phyloP scores from a whole-genome alignment of 2,113 vertebrate species.

The Dasyurus viverrinus region DNA sequence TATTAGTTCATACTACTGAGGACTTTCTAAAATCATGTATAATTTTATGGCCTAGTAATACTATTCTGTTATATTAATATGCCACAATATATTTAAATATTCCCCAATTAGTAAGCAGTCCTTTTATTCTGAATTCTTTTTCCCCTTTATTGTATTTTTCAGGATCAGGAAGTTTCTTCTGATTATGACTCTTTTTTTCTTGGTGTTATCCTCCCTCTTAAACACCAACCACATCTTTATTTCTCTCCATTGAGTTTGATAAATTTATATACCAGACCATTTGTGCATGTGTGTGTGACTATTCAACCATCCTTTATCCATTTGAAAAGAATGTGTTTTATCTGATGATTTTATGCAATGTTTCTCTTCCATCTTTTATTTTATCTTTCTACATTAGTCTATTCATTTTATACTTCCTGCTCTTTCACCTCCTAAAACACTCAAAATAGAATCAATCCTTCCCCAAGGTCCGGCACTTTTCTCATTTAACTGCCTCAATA shows the following conservation, averaged over 20 bases:
- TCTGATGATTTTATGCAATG: not conserved
- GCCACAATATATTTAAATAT: not conserved
- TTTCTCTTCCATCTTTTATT: not conserved
- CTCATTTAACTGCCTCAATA: not conserved
- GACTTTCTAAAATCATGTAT: not conserved
- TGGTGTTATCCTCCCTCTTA: not conserved
- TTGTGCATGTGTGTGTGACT: not conserved
- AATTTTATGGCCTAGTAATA: not conserved
- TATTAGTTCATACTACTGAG: not conserved
- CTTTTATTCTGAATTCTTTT: not conserved
- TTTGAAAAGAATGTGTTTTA: not conserved
- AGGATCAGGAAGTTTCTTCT: not conserved
- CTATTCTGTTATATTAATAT: not conserved
- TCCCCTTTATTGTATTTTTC: not conserved
- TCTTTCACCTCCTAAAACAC: not conserved
- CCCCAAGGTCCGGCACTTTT: not conserved
- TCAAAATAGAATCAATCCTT: not conserved
- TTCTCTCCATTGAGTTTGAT: not conserved
- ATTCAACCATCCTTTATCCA: not conserved
- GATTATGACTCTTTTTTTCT: not conserved
- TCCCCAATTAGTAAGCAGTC: not conserved
- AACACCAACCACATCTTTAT: not conserved
- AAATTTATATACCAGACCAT: not conserved
- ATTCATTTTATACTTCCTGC: not conserved
- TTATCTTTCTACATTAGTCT: not conserved